These are phyloP conservation scores for Hydroisotoma schaefferi DNA, from an alignment of 2,888 invertebrate genomes.

Conservation along the genomic window DNA sequence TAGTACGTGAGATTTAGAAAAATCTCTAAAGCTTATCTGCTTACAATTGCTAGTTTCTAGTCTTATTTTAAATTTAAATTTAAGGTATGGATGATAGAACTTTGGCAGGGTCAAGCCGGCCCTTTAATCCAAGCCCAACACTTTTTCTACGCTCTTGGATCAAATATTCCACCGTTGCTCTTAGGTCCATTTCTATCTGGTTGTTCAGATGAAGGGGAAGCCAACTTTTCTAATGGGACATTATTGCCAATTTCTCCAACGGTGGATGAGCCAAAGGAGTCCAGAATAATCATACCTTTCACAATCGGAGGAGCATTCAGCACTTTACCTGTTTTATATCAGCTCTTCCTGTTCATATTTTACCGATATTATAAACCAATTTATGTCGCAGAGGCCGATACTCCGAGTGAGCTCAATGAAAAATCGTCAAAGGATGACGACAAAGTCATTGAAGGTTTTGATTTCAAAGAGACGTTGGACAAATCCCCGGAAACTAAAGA, in stretches of 20 bases:
- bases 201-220: background rate
- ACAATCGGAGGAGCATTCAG: conserved; percentile 18
- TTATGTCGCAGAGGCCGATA: conserved; percentile 5
- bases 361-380: conserved; percentile 21
- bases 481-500: background rate
- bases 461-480: too few species aligned
- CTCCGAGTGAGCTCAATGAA: too few species aligned
- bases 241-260: too few species aligned
- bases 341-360: conserved; percentile 25
- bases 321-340: background rate
- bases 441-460: too few species aligned
- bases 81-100: conserved; percentile 44
- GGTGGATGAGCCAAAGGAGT: too few species aligned
- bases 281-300: conserved; percentile 24
- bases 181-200: conserved; percentile 23
- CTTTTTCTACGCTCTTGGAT: conserved; percentile 27
- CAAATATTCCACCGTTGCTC: conserved; percentile 13
- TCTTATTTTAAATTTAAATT: too few species aligned
- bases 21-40: too few species aligned
- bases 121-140: conserved; percentile 38
- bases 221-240: background rate
- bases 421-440: too few species aligned
- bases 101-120: conserved; percentile 35
- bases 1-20: too few species aligned
- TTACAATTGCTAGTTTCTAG: too few species aligned